Evolutionary conservation across 1,140 invertebrate species (phyloP), one percentile per base, ranked within the genome.

Genomic region (Thaumatotibia leucotreta): DNA sequence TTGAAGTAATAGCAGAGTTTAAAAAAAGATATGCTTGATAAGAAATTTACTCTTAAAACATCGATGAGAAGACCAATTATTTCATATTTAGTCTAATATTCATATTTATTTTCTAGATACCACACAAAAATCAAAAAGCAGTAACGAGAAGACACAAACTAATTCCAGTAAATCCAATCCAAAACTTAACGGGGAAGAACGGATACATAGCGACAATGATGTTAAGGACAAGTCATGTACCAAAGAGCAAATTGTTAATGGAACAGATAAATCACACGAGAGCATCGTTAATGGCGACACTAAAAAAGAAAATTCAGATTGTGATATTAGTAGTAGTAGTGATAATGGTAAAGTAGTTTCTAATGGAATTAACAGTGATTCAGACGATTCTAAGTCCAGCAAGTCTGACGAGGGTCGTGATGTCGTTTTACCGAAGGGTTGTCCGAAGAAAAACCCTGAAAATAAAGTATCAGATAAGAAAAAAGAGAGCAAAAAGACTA

Each of bases 311-410:
- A 45, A 82, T 77, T 77, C 79, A 77, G 81, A 87, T 80, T 91
- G 88, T 91, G 86, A 89, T 91, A 91, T 88, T 91, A 89, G 86
- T 83, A 86, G 86, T 83, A 86, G 82, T 91, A 89, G 80, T 88
- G 77, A 82, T 85, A 86, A 79, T 73, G 70, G 72, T 83, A 88
- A 88, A 83, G 62, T 91, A 89, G 84, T 88, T 82, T 78, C 83
- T 84, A 91, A 91, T 80, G 88, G 88, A 75, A 75, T 85, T 75
- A 82, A 77, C 72, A 88, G 80, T 82, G 84, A 89, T 83, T 81
- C 80, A 71, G 81, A 87, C 69, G 83, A 88, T 61, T 74, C 76
- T 29, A 85, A 89, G 79, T 84, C 76, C 35, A 86, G 58, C 77
- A 86, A 87, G 69, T 85, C 83, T 67, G 82, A 87, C 45, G 84